Evolutionary conservation across 2,797 vertebrate species (phyloP), one percentile per base, ranked within the genome.

Genomic region (Tapera naevia): DNA sequence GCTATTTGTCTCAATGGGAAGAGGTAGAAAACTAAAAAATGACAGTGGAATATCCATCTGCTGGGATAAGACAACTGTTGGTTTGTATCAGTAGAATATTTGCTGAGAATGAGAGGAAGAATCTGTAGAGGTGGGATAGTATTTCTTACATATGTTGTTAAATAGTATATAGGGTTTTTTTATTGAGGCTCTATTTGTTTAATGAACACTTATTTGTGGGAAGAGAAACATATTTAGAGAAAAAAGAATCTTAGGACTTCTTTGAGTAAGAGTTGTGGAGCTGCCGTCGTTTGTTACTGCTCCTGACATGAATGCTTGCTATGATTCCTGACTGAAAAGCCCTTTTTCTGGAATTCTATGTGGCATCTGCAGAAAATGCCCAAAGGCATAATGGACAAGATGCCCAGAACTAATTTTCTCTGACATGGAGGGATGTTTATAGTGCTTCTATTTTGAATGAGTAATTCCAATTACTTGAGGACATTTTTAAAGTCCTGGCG

Each of bases 231-330:
- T 23, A 23, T 30, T 56, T 16, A 11, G 33, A 51, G 61, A 48
- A 56, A 76, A 64, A 46, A 33, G 64, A 80, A 48, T 2, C n/a
- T 7, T 3, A 3, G 32, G 23, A 2, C 10, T 83, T 12, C 23
- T 76, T 78, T 57, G 62, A n/a, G 9, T 60, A 48, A 51, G 62
- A 17, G 21, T 10, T 69, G 41, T 50, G 50, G 33, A 78, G 80
- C 82, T 91, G 81, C 92, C 81, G 92, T 61, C 65, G 41, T 39
- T 87, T 80, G 67, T 92, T 78, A 33, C 65, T 89, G 43, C 53
- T 66, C 11, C 48, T 87, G 60, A 64, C 48, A n/a, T 6, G 33
- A 7, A 17, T 62, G 25, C n/a, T 66, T 81, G 37, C 70, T 92
- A n/a, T 67, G 74, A 71, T 65, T 74, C 71, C 50, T 41, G 60